Evolutionary conservation across 2,113 vertebrate species (phyloP), one percentile per base, ranked within the genome.

Genomic region (Myrmophylax atrothorax): DNA sequence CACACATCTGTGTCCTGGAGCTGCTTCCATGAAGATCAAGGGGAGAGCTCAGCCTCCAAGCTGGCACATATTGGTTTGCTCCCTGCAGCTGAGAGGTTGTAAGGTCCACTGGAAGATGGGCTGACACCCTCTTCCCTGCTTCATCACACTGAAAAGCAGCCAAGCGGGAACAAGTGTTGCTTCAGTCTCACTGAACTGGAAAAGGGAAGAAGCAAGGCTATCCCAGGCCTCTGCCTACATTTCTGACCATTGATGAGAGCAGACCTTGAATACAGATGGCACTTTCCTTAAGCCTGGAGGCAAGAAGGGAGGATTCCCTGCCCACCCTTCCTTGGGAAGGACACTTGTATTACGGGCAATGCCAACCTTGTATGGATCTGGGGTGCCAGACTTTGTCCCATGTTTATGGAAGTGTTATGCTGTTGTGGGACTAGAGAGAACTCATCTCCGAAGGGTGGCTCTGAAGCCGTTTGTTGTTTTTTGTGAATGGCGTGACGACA

Each of bases 401-500:
- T 0, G 0, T 63, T 60, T 64, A 33, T 64, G 40, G 46, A 33
- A 83, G 35, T 19, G 11, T 28, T 28, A 23, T 1, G 0, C 28
- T 88, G 17, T 1, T 26, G n/a, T 66, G 42, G 31, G 17, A 62
- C 40, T 40, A 18, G 12, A 79, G 5, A 52, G 29, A 91, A 18
- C 44, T 68, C 47, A n/a, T 44, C 69, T 59, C 38, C 0, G 0
- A 81, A 78, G 44, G 35, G 66, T 0, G 1, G 79, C 31, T 76
- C 44, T 44, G 35, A 68, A 47, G 33, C 1, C 18, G 26, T 3
- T 7, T 3, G 19, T 5, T 47, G 7, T 9, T 60, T 86, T 83
- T 37, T 73, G 44, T 58, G 53, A 60, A 14, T 2, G 31, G 35
- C 44, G 13, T 31, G 33, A 83, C 26, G 38, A 60, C 26, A 40